These are phyloP conservation scores for Neomorphus geoffroyi DNA, from an alignment of 2,797 vertebrate species.

Conservation along the genomic window DNA sequence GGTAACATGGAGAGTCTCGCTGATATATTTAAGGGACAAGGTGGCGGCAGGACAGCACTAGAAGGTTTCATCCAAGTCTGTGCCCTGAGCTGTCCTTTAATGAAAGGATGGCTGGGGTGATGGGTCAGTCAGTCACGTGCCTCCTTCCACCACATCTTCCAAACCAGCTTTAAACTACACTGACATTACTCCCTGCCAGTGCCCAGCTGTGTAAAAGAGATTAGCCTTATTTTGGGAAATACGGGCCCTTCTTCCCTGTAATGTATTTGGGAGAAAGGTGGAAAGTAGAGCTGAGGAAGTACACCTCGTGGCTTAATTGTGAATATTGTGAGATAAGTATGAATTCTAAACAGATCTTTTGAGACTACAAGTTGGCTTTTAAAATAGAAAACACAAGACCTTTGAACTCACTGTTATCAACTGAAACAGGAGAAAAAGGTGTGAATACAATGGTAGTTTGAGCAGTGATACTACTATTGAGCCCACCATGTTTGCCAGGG, in stretches of 20 bases:
- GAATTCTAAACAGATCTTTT: not conserved
- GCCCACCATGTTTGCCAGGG: not conserved
- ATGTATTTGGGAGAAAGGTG: not conserved
- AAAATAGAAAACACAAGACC: not conserved
- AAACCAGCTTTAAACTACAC: not conserved
- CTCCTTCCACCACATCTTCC: not conserved
- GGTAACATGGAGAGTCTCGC: not conserved
- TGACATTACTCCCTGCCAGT: not conserved
- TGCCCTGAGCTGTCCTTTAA: not conserved
- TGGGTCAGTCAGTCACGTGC: not conserved
- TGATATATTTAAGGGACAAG: not conserved
- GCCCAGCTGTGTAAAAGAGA: not conserved
- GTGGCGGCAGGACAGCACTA: not conserved
- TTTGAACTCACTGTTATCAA: not conserved
- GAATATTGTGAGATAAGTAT: not conserved
- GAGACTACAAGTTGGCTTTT: not conserved
- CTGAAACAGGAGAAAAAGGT: not conserved
- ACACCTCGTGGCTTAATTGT: not conserved
- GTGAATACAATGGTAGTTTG: not conserved
- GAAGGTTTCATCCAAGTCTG: not conserved
- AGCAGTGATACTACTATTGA: not conserved
- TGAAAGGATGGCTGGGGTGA: rapidly evolving
- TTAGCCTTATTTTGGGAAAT: not conserved
- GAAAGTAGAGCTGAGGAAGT: not conserved
- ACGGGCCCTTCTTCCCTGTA: not conserved